Evolutionary conservation across 2,797 vertebrate genomes (phyloP), one percentile per base, ranked within the genome.

Genomic region (Myripristis murdjan): DNA sequence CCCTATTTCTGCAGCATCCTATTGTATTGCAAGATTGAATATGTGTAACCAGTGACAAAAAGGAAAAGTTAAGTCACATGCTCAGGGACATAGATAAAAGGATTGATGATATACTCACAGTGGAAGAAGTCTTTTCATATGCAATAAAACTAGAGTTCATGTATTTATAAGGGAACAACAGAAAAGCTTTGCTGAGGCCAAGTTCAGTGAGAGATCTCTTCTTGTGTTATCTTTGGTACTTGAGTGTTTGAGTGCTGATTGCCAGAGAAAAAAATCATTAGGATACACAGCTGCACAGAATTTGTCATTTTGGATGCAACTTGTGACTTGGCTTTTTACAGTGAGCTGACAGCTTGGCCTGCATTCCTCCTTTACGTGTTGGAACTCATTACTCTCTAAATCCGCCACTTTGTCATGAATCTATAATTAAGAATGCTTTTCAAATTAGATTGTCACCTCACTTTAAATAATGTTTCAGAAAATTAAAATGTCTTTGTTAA

Each of bases 161-260:
- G 64, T 73, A 86, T 83, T 81, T 49, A 65, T 70, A 62, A 73
- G 48, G 58, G 48, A 77, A 55, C 68, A 69, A 61, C 28, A 73
- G 26, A 60, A 73, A 70, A 63, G 55, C 60, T 79, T n/a, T 1
- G 23, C 53, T 53, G 49, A 74, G 64, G 33, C 52, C 35, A 68
- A 65, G 59, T 65, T 87, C 76, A 84, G 73, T 73, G 18, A 67
- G 52, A 88, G 64, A 70, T 82, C 64, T 73, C 14, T 3, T 35
- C 9, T 10, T 24, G 65, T 80, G 80, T 60, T 75, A 47, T 12
- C 57, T 53, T 56, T 16, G 18, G 46, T 15, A 7, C 48, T 61
- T 24, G 67, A 79, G 56, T 73, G 58, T 71, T 79, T 86, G 66
- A 31, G 8, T 31, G 46, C 83, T 64, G 72, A 70, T 54, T 76